Conservation (phyloP, 2,113 vertebrate species). For the Chloropsis hardwickii region DNA sequence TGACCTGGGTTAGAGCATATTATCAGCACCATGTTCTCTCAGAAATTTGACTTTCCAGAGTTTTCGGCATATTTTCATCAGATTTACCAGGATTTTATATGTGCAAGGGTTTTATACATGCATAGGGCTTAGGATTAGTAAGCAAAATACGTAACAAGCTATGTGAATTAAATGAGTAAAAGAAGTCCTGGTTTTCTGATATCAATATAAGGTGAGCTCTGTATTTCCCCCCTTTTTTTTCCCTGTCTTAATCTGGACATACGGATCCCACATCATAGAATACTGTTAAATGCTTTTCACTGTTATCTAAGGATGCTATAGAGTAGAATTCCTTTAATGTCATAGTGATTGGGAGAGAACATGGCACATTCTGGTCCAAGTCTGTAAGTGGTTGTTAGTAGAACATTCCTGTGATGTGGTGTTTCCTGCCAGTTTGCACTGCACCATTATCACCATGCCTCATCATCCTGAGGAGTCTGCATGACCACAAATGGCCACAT, state of each 20-base stretch:
- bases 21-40: neutral
- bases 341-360: neutral
- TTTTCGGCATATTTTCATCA: neutral
- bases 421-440: neutral
- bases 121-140: neutral
- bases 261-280: no score
- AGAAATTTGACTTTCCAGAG: neutral
- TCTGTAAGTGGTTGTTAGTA: neutral
- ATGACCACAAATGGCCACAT: neutral
- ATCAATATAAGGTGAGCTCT: neutral
- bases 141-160: neutral
- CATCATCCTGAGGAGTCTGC: neutral
- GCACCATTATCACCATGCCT: neutral
- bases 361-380: accelerated
- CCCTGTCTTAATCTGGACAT: neutral
- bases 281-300: neutral
- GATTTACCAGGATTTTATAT: accelerated
- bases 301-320: neutral
- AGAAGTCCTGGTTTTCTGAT: neutral
- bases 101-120: accelerated
- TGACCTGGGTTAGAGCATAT: neutral
- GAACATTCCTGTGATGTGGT: neutral
- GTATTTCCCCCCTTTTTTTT: neutral
- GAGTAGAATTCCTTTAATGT: neutral
- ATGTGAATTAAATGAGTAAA: neutral